Percentiles rank a stretch among this genome's conserved stretches.
phyloP scores from a whole-genome alignment of 2,113 vertebrate genomes.

The Euleptes europaea region DNA sequence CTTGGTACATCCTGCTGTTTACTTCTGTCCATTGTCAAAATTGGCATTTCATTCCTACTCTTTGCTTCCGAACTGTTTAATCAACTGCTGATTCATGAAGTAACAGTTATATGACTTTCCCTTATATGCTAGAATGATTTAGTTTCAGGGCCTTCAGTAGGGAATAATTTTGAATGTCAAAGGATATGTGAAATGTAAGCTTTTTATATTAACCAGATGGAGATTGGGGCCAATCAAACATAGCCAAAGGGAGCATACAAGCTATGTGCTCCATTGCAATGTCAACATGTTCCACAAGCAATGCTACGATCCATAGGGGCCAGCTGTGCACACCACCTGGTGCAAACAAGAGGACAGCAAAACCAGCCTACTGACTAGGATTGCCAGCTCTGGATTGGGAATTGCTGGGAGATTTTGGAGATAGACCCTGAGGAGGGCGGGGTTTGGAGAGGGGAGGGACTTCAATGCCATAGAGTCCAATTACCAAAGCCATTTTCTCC shows the following conservation, averaged over 20 bases:
- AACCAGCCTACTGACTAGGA: not conserved
- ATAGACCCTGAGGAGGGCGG: too few species aligned
- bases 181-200: not conserved
- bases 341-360: not conserved
- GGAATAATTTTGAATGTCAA: not conserved
- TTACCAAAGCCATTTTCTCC: too few species aligned
- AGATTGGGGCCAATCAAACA: not conserved
- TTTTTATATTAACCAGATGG: not conserved
- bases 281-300: not conserved
- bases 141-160: not conserved
- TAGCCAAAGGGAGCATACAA: not conserved
- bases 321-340: not conserved
- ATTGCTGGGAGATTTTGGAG: too few species aligned
- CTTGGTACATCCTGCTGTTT: conserved; percentile 26
- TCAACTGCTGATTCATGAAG: conserved; percentile 26
- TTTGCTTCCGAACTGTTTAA: conserved; percentile 13
- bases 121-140: not conserved
- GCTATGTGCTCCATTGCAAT: not conserved
- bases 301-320: not conserved
- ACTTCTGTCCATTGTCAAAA: conserved; percentile 27
- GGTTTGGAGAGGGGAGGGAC: too few species aligned
- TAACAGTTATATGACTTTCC: not conserved
- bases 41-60: not conserved
- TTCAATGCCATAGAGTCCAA: too few species aligned
- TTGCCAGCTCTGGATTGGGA: too few species aligned